Conservation (phyloP, 2,113 vertebrate genomes). For the Ammodytes dubius region DNA sequence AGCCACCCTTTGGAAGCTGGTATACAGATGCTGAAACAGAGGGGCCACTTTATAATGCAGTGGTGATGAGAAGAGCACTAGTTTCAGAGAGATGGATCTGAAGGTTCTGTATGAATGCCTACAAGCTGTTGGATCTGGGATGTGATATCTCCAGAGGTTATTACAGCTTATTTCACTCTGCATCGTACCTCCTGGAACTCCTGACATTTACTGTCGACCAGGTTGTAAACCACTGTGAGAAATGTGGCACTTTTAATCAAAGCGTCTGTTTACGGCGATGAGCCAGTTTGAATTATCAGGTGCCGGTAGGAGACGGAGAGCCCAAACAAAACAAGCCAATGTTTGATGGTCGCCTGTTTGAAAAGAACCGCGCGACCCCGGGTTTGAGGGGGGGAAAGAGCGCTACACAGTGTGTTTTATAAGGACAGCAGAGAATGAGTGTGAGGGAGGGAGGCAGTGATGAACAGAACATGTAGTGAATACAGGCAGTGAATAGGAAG, state of each 20-base stretch:
- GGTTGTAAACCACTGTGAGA: slow-evolving; percentile 18
- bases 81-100: not conserved
- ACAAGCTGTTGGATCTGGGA: slow-evolving; percentile 7
- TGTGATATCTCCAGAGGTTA: not conserved
- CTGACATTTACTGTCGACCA: slow-evolving; percentile 16
- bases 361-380: slow-evolving; percentile 12
- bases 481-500: slow-evolving; percentile 21
- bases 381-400: not conserved
- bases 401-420: not conserved
- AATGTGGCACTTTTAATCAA: slow-evolving; percentile 34
- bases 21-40: too few species aligned
- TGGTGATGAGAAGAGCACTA: not conserved
- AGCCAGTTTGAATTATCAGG: slow-evolving; percentile 8
- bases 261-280: slow-evolving; percentile 1
- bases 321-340: not conserved
- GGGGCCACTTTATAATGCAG: not conserved
- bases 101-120: slow-evolving; percentile 14
- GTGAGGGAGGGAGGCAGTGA: not conserved
- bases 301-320: not conserved
- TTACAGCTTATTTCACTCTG: not conserved
- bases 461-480: not conserved
- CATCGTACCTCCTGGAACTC: not conserved
- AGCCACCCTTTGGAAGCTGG: too few species aligned
- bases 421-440: not conserved
- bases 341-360: not conserved